Evolutionary conservation across 2,113 vertebrate genomes (phyloP), one percentile per base, ranked within the genome.

Genomic region (Todiramphus saurophagus): DNA sequence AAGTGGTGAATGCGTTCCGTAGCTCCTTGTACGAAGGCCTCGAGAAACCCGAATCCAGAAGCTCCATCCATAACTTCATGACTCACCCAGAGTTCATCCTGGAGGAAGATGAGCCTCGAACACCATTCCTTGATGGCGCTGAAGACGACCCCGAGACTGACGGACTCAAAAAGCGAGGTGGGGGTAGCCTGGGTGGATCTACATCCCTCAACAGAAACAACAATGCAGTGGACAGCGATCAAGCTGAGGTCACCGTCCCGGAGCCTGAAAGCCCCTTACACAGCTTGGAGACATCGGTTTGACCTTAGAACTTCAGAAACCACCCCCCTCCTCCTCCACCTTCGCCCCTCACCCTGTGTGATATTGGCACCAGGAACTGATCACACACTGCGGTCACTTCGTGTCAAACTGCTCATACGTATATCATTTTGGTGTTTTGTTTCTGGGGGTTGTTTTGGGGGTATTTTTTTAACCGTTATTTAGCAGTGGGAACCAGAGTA

Each of bases 51-150:
- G 98, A 98, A 97, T 99, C 98, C 97, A 98, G 98, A 97, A 98
- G 97, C 98, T 99, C 99, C 98, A 99, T 99, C 98, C 99, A 99
- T 98, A 99, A 97, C 98, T 99, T 99, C 99, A 99, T 99, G 99
- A 98, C 98, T 97, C 99, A 99, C 94, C 99, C 99, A 9, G 99
- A 99, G 98, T 99, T 99, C 93, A 98, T 98, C 90, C 96, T 98
- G 94, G 99, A 99, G 28, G 99, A 99, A 96, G 99, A 99, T 21
- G 98, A 98, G 98, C 98, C 98, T 74, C 97, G 83, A 95, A 98
- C 97, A 94, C 97, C 98, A 94, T 98, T 98, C 93, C 96, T 98
- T 89, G 99, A 99, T 39, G 94, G 94, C 48, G 93, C 97, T 55
- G 98, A 98, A 19, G 98, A 99, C 68, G 98, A 98, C 86, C 96